phyloP scores from a whole-genome alignment of 1,140 invertebrate genomes.

The Venturia canescens region DNA sequence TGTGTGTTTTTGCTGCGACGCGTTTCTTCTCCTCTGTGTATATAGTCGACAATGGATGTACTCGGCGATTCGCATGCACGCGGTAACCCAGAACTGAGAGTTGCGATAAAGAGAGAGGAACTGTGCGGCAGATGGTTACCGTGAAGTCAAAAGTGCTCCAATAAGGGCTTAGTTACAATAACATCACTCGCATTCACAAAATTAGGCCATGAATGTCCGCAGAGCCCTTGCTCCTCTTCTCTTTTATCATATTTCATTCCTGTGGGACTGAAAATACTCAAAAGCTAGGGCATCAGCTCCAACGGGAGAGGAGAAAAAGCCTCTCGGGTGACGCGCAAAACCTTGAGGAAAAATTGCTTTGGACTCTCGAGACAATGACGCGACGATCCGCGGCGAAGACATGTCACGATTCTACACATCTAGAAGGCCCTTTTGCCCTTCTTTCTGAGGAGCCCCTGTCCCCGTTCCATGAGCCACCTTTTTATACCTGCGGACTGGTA shows the following conservation, averaged over 20 bases:
- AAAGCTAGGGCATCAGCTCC: neutral
- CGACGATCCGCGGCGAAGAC: neutral
- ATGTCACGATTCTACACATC: neutral
- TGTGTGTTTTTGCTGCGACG: constrained; percentile 14
- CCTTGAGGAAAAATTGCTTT: constrained; percentile 33
- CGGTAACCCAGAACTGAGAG: neutral
- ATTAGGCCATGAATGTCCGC: constrained; percentile 58
- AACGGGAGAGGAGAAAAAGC: neutral
- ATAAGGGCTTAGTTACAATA: constrained; percentile 68
- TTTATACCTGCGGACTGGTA: neutral
- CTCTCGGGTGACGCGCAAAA: constrained; percentile 32
- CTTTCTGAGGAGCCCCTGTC: neutral
- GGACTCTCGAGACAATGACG: neutral
- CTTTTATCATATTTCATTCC: neutral
- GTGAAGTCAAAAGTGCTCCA: constrained; percentile 72
- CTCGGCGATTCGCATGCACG: constrained; percentile 30
- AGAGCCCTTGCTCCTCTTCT: constrained; percentile 1
- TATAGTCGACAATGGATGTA: neutral
- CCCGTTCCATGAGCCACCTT: neutral
- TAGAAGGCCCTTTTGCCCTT: neutral
- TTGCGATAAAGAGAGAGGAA: constrained; percentile 46
- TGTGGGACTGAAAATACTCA: neutral
- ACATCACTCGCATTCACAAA: constrained; percentile 59
- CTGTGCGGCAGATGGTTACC: constrained; percentile 66
- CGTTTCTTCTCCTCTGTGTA: neutral